Evolutionary conservation across 2,797 vertebrate species (phyloP).

Genomic region (Scarus forsteni): DNA sequence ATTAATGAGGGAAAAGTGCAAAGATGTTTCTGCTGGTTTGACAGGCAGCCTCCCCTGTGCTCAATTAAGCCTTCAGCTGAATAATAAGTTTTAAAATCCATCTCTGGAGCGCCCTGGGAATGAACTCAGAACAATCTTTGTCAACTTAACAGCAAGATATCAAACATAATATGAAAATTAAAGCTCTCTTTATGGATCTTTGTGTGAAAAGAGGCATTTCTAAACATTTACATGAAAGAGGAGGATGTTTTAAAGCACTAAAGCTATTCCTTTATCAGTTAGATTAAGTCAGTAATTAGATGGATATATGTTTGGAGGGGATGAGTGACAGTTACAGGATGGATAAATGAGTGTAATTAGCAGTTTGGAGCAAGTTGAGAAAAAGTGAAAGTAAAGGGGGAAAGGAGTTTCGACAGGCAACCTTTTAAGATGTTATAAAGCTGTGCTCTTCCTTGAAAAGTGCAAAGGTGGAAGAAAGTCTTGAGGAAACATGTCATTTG

Average conservation of each 20-base stretch:
- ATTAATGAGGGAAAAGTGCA: slow-evolving; percentile 1
- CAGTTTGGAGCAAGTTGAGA: neutral
- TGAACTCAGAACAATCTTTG: slow-evolving; percentile 7
- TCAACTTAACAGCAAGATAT: slow-evolving; percentile 1
- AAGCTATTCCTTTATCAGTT: slow-evolving; percentile 12
- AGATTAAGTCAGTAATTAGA: slow-evolving; percentile 1
- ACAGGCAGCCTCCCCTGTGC: neutral
- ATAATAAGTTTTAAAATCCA: slow-evolving; percentile 14
- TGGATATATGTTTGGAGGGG: slow-evolving; percentile 1
- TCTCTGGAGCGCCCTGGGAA: slow-evolving; percentile 22
- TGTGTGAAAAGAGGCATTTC: slow-evolving; percentile 29
- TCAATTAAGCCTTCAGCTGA: slow-evolving; percentile 23
- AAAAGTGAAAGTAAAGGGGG: slow-evolving; percentile 3
- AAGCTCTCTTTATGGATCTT: slow-evolving; percentile 7
- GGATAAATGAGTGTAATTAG: slow-evolving; percentile 45
- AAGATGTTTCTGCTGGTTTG: neutral
- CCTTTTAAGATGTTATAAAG: slow-evolving; percentile 47
- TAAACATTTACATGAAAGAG: slow-evolving; percentile 30
- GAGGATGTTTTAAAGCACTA: slow-evolving; percentile 15
- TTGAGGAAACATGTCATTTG: slow-evolving; percentile 33
- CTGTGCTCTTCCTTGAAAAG: slow-evolving; percentile 42
- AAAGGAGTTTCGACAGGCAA: slow-evolving; percentile 12
- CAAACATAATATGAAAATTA: slow-evolving; percentile 15
- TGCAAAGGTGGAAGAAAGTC: slow-evolving; percentile 50
- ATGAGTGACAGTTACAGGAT: neutral